Conservation (phyloP, 2,797 vertebrate genomes). For the Pristis pectinata region DNA sequence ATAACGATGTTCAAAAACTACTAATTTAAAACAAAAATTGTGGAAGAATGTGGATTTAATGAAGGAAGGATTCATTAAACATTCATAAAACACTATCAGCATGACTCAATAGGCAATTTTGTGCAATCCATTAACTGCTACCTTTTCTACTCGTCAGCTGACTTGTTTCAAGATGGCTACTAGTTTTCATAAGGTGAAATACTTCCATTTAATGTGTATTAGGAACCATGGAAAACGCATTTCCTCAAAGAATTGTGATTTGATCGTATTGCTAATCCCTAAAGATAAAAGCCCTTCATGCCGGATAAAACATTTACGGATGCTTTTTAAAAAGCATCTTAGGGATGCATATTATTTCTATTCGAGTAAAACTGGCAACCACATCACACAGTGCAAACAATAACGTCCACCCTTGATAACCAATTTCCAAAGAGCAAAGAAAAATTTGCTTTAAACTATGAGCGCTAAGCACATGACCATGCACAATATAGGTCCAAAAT, state of each 20-base stretch:
- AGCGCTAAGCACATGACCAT: conserved; percentile 30
- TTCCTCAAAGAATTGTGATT: neutral
- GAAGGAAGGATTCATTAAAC: neutral
- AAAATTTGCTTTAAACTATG: conserved; percentile 11
- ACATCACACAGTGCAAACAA: conserved; percentile 1
- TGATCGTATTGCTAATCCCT: neutral
- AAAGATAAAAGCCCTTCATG: neutral
- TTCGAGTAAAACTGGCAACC: neutral
- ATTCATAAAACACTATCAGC: neutral
- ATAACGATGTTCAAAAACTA: neutral
- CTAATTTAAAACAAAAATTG: neutral
- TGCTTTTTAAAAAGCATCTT: neutral
- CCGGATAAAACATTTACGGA: neutral
- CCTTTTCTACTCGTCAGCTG: neutral
- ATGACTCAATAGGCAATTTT: neutral
- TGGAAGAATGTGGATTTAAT: neutral
- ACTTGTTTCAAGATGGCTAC: neutral
- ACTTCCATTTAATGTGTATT: neutral
- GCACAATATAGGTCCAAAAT: conserved; percentile 26
- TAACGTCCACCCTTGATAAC: neutral
- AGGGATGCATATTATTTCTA: neutral
- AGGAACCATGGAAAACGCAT: neutral
- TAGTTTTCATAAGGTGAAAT: neutral
- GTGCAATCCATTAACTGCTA: neutral
- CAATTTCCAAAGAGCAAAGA: conserved; percentile 24